phyloP scores from a whole-genome alignment of 2,888 invertebrate species.

The Anarsia innoxiella region DNA sequence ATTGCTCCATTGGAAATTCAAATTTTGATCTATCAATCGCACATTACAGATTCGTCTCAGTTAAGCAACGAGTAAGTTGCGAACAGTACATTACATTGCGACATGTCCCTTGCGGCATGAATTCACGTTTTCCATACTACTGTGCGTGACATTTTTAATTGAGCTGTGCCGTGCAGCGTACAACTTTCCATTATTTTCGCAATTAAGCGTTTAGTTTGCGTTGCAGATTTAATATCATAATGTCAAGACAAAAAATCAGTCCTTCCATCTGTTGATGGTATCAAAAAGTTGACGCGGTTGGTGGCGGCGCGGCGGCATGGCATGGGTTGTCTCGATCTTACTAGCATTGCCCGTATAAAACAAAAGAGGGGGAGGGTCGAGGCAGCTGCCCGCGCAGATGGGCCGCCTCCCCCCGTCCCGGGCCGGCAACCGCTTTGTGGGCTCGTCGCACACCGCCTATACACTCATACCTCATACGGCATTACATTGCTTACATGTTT shows the following conservation, averaged over 20 bases:
- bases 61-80: conserved; percentile 17
- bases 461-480: background rate
- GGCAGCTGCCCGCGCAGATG: conserved; percentile 53
- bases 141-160: conserved; percentile 8
- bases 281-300: background rate
- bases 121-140: conserved; percentile 3
- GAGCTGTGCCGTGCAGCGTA: no score
- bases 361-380: conserved; percentile 40
- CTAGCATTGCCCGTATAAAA: conserved; percentile 28
- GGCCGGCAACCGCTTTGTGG: background rate
- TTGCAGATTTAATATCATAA: no score
- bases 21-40: conserved; percentile 8
- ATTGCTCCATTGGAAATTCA: conserved; percentile 10
- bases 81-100: conserved; percentile 4
- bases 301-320: no score
- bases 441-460: no score
- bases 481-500: background rate
- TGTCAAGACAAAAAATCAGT: background rate
- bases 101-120: conserved; percentile 3
- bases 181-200: no score
- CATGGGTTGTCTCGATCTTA: background rate
- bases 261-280: background rate
- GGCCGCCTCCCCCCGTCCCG: background rate
- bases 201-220: no score
- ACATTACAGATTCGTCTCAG: conserved; percentile 31